Evolutionary conservation across 2,113 vertebrate species (phyloP), one percentile per base, ranked within the genome.

Genomic region (Sylvietta virens): DNA sequence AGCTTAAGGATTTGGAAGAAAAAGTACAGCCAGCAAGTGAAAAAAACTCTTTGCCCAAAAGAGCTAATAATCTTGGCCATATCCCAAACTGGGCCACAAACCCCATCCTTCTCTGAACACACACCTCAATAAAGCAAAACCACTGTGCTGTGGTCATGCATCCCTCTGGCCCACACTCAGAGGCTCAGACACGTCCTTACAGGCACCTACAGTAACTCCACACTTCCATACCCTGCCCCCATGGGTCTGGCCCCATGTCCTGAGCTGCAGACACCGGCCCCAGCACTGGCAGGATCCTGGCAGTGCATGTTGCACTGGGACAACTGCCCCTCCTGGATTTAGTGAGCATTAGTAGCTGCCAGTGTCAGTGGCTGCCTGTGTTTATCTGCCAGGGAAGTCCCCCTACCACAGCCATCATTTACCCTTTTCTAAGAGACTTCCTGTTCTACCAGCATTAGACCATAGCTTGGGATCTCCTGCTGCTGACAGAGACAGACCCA

Each of bases 221-320:
- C 18, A 5, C 7, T 6, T 56, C 45, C 0, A 0, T 26, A 17
- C 13, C 10, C 33, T 72, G 48, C 10, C 15, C 21, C 31, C 0
- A 0, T 48, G 71, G 48, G 6, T 22, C 50, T 73, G 50, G 8
- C 31, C 42, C 27, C 2, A 0, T 30, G 44, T 65, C 8, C 33
- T 85, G 60, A 72, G 35, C 54, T 69, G 69, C 39, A 44, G 54
- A 39, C 14, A 9, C 0, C 16, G 13, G 7, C 24, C 24, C 30
- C 64, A 64, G 30, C 30, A 13, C 2, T 17, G 24, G 44, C 61
- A 48, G 48, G 33, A 40, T 64, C 27, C 48, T 5, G 30, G 33
- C 54, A 54, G 22, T 20, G 28, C 37, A 14, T 23, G 13, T 37
- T 45, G 9, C 22, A 3, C 27, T 24, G 42, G 24, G 37, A 61